phyloP scores from a whole-genome alignment of 2,888 invertebrate species.

The Asteroscopus sphinx region DNA sequence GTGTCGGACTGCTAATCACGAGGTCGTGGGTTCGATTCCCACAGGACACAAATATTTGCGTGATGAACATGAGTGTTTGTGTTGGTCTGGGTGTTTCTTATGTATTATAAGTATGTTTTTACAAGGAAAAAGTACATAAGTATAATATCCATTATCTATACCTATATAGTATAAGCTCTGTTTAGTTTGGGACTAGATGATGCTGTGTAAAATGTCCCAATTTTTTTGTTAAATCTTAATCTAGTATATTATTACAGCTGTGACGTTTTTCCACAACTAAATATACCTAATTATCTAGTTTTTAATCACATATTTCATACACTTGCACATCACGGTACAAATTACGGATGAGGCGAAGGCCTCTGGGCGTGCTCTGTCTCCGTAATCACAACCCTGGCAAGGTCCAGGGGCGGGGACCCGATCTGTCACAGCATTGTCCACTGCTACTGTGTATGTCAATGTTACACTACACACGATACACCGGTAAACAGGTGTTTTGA shows the following conservation, averaged over 20 bases:
- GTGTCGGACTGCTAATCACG: no score
- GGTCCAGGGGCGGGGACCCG: conserved; percentile 48
- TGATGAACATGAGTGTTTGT: no score
- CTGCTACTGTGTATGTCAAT: conserved; percentile 43
- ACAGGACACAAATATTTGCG: no score
- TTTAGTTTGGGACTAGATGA: no score
- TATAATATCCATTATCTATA: no score
- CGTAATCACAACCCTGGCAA: conserved; percentile 31
- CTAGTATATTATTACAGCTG: neutral
- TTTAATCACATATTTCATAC: conserved; percentile 30
- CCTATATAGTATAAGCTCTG: no score
- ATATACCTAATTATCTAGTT: conserved; percentile 33
- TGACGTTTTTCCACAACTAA: conserved; percentile 10
- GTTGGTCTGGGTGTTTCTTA: no score
- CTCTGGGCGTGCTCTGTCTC: conserved; percentile 26
- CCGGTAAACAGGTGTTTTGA: neutral
- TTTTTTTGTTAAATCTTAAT: no score
- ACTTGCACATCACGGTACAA: conserved; percentile 38
- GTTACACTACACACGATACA: conserved; percentile 15
- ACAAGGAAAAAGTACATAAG: no score
- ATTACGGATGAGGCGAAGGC: conserved; percentile 48
- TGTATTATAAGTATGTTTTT: no score
- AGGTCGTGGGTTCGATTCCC: no score
- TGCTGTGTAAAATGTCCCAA: no score
- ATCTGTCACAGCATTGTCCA: conserved; percentile 51